Percentiles rank a stretch among this genome's conserved stretches.
These are phyloP conservation scores for Drosophila insularis DNA, from an alignment of 1,140 invertebrate species.

Conservation along the genomic window DNA sequence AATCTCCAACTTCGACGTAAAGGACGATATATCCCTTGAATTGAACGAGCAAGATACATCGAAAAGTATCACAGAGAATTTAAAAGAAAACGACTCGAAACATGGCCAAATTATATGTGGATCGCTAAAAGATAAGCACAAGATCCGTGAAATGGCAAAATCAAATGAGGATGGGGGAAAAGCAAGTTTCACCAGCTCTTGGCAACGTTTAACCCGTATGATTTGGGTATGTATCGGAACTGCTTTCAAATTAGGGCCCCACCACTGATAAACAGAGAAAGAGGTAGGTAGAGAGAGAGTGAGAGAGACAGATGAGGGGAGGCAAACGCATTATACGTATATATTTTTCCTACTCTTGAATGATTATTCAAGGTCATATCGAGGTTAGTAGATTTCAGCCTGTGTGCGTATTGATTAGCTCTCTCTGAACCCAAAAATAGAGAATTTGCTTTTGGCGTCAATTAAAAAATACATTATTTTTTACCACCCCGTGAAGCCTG, in stretches of 20 bases:
- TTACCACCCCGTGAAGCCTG: slow-evolving; percentile 31
- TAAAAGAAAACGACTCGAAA: too few relatives aligned
- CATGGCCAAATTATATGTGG: slow-evolving; percentile 28
- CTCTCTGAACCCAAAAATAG: slow-evolving; percentile 9
- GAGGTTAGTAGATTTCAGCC: slow-evolving; percentile 46
- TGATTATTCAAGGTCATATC: slow-evolving; percentile 57
- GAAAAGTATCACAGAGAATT: too few relatives aligned
- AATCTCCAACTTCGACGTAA: neutral
- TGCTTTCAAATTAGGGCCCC: neutral
- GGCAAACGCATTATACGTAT: neutral
- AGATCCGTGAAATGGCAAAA: neutral
- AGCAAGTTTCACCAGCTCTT: neutral
- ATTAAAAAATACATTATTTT: slow-evolving; percentile 38
- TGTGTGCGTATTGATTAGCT: slow-evolving; percentile 37
- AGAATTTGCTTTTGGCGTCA: slow-evolving; percentile 31
- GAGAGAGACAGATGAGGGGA: neutral
- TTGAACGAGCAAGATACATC: too few relatives aligned
- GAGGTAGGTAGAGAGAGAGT: too few relatives aligned
- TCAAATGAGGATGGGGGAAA: slow-evolving; percentile 3
- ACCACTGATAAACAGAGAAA: neutral
- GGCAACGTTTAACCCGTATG: neutral
- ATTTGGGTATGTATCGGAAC: slow-evolving; percentile 30
- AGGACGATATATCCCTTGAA: too few relatives aligned
- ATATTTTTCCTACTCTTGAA: slow-evolving; percentile 14
- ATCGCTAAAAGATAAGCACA: slow-evolving; percentile 18